Percentiles rank a stretch among this genome's conserved stretches.
Conservation (phyloP, 2,113 vertebrate genomes). For the Cyrtonyx montezumae region DNA sequence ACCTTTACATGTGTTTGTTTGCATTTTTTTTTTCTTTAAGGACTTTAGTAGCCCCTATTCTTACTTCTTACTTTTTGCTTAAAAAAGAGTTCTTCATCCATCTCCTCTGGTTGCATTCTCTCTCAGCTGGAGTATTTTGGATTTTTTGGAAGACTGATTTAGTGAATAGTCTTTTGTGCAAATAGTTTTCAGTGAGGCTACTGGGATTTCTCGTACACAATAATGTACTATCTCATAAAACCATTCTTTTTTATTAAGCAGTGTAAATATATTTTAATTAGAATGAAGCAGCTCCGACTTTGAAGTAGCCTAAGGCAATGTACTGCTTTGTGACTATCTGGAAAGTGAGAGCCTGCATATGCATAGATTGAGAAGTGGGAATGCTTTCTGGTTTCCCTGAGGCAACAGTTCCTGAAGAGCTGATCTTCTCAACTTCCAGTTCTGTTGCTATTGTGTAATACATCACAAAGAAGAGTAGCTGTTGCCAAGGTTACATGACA, state of each 20-base stretch:
- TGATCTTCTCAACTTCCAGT: not conserved
- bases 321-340: conserved; percentile 25
- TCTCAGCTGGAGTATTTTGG: not conserved
- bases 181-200: not conserved
- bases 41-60: not conserved
- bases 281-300: conserved; percentile 10
- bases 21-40: not conserved
- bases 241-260: conserved; percentile 37
- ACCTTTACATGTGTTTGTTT: not conserved
- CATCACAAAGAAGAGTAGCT: not conserved
- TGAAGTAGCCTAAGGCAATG: conserved; percentile 47
- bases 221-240: not conserved
- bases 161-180: not conserved
- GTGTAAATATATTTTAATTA: conserved; percentile 24
- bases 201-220: not conserved
- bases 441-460: not conserved
- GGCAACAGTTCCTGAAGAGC: not conserved
- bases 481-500: not conserved
- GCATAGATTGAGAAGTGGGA: not conserved
- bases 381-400: not conserved
- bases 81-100: not conserved
- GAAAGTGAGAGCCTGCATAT: not conserved
- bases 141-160: not conserved
- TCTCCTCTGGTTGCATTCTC: not conserved
- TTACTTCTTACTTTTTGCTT: not conserved